These are phyloP conservation scores for Hyalella azteca DNA, from an alignment of 2,888 invertebrate genomes.

Conservation along the genomic window DNA sequence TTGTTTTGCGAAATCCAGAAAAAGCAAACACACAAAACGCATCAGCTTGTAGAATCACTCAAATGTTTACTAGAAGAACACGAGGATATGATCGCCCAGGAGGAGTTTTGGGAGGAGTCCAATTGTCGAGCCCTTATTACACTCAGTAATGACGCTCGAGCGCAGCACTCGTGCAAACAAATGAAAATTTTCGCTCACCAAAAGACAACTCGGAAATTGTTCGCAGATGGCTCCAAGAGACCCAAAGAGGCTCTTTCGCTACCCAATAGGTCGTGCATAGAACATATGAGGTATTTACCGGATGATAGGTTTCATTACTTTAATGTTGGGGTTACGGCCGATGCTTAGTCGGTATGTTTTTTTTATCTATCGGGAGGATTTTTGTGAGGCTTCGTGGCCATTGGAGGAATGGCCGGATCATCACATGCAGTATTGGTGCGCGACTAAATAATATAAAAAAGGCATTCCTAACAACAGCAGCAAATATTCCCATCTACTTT, in stretches of 20 bases:
- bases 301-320: constrained; percentile 30
- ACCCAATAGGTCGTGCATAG: constrained; percentile 34
- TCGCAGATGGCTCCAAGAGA: not conserved
- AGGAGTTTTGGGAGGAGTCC: constrained; percentile 27
- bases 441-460: too few species aligned
- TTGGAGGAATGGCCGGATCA: not conserved
- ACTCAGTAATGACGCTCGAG: not conserved
- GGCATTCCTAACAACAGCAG: too few species aligned
- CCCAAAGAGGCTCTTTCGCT: constrained; percentile 12
- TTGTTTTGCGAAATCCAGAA: not conserved
- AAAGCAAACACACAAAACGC: not conserved
- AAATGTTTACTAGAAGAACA: constrained; percentile 24
- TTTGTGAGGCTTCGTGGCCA: not conserved
- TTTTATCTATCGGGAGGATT: not conserved
- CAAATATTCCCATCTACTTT: too few species aligned
- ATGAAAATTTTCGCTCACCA: constrained; percentile 22
- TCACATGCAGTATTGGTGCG: too few species aligned
- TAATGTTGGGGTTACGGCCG: constrained; percentile 20
- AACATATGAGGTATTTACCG: constrained; percentile 28
- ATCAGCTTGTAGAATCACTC: constrained; percentile 1
- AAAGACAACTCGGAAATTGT: constrained; percentile 35
- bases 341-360: not conserved
- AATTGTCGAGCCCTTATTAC: constrained; percentile 26
- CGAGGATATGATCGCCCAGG: constrained; percentile 30
- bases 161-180: constrained; percentile 14